Conservation (phyloP, 2,113 vertebrate species). For the Ciconia stormi region DNA sequence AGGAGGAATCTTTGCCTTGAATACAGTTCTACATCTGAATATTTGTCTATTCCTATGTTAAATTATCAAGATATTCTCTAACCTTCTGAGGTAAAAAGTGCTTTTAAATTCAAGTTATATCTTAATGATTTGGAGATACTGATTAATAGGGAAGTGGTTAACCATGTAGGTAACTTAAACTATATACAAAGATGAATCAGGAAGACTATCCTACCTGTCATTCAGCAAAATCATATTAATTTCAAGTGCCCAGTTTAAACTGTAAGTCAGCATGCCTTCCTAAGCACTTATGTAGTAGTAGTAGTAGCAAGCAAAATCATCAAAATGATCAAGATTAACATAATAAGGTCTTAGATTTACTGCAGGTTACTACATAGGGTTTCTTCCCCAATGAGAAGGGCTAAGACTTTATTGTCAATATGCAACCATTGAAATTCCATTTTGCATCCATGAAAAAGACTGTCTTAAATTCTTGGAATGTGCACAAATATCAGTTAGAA, state of each 20-base stretch:
- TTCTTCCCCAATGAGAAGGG: not conserved
- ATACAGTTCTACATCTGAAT: not conserved
- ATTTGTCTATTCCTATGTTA: not conserved
- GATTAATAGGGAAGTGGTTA: not conserved
- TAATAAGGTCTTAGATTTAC: not conserved
- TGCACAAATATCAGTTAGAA: not conserved
- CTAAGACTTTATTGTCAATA: not conserved
- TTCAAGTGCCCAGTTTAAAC: not conserved
- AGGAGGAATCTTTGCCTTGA: not conserved
- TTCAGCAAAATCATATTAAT: not conserved
- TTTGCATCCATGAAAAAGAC: not conserved
- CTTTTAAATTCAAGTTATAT: not conserved
- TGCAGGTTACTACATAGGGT: not conserved
- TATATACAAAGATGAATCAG: not conserved
- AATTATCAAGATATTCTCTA: not conserved
- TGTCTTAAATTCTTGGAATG: not conserved
- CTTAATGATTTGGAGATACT: not conserved
- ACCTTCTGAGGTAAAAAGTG: not conserved
- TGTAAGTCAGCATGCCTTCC: not conserved
- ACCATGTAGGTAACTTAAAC: not conserved
- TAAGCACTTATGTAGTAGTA: not conserved
- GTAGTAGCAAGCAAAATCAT: not conserved
- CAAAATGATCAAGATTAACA: not conserved
- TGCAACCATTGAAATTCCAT: not conserved
- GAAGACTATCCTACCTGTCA: not conserved